These are phyloP conservation scores for Myotis planiceps DNA, from an alignment of 2,797 vertebrate genomes.

Conservation along the genomic window DNA sequence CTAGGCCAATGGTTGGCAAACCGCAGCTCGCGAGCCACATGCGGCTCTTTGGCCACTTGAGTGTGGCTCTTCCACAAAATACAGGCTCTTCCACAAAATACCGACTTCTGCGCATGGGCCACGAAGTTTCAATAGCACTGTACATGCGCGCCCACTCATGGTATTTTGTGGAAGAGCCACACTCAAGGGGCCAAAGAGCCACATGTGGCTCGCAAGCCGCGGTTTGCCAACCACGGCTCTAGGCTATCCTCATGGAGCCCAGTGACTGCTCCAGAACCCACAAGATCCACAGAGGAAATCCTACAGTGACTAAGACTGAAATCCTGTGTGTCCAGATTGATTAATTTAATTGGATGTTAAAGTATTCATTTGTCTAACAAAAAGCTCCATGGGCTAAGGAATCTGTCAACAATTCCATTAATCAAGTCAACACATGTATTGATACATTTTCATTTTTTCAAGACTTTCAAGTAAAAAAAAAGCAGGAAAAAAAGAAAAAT, in stretches of 20 bases:
- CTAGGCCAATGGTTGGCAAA: too few relatives aligned
- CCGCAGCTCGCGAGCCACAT: too few relatives aligned
- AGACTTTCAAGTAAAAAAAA: conserved; percentile 13
- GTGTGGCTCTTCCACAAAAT: too few relatives aligned
- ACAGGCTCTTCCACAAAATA: too few relatives aligned
- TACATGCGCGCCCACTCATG: too few relatives aligned
- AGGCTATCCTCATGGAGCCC: background rate
- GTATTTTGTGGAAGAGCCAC: too few relatives aligned
- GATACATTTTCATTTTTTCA: background rate
- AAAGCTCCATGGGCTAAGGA: background rate
- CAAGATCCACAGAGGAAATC: background rate
- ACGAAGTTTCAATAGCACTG: too few relatives aligned
- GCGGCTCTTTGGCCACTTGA: too few relatives aligned
- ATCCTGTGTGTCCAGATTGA: background rate
- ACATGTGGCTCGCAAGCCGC: too few relatives aligned
- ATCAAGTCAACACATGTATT: background rate
- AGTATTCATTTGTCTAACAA: background rate
- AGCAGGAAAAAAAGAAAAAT: background rate
- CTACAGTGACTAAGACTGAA: background rate
- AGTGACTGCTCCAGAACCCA: background rate
- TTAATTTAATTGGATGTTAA: background rate
- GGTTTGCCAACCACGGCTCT: too few relatives aligned
- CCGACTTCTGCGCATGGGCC: too few relatives aligned
- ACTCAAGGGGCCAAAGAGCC: too few relatives aligned
- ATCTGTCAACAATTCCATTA: background rate